Percentiles rank a stretch among this genome's conserved stretches.
Conservation (phyloP, 2,888 invertebrate species). For the Chydorus sphaericus region DNA sequence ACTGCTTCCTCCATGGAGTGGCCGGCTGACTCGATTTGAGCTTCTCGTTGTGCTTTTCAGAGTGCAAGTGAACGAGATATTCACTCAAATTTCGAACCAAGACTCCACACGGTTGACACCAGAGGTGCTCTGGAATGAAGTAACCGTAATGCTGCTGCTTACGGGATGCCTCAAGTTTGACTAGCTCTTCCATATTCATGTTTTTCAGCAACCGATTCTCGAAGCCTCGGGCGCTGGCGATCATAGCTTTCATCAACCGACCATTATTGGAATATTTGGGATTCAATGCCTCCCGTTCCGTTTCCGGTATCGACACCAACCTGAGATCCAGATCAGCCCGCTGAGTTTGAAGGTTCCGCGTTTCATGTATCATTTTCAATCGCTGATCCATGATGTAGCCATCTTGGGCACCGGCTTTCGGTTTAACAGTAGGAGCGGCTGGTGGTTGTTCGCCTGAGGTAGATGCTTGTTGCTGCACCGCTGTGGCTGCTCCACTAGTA, state of each 20-base stretch:
- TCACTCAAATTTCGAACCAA: conserved; percentile 77
- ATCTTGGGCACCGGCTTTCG: background rate
- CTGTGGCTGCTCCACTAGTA: background rate
- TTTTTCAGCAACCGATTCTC: background rate
- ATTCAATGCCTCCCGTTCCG: too few relatives aligned
- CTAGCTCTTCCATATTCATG: background rate
- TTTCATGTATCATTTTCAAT: background rate
- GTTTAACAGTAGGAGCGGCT: background rate
- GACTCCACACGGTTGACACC: conserved; percentile 73
- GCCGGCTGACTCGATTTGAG: conserved; percentile 13
- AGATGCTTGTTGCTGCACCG: background rate
- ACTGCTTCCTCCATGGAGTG: background rate
- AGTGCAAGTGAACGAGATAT: conserved; percentile 67
- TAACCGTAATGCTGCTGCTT: conserved; percentile 15
- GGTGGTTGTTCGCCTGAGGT: background rate
- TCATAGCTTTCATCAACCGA: conserved; percentile 5
- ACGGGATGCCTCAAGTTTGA: background rate
- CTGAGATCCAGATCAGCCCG: background rate
- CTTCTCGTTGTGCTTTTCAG: conserved; percentile 53
- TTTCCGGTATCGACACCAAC: background rate
- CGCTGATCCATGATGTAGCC: background rate
- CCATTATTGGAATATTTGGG: too few relatives aligned
- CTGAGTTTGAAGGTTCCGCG: background rate
- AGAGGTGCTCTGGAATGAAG: conserved; percentile 79
- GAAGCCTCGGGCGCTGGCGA: background rate